Evolutionary conservation across 2,113 vertebrate genomes (phyloP), one percentile per base, ranked within the genome.

Genomic region (Pseudorasbora parva): DNA sequence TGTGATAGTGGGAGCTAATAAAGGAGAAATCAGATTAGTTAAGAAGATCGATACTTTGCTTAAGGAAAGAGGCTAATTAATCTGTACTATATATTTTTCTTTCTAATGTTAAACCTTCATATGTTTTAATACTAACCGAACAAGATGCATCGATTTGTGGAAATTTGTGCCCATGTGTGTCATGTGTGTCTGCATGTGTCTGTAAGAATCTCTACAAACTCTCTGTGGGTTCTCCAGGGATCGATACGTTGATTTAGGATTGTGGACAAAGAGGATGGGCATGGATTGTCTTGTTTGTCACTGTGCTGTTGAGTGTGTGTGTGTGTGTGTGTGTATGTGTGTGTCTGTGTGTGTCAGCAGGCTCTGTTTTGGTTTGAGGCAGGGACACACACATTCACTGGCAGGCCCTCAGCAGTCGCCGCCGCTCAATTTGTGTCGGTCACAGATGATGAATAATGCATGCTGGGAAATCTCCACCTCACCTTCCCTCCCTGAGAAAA

Each of bases 391-490:
- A 78, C 45, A 64, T 59, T 73, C 69, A 83, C 88, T 49, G 79
- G 84, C 75, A 45, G 51, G 76, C 45, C 30, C 30, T 49, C 60
- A 80, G 69, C 45, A 66, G 43, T 80, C 33, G 47, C 77, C 64
- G n/a, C 76, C 57, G 66, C 86, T 87, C 89, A 84, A 88, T 86
- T 87, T 81, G 43, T 85, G 72, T 84, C 59, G 84, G 86, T 83
- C 81, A 56, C 68, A 83, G 60, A 78, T 19, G 17, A 85, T 88
- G 78, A 84, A 84, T 86, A 84, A 90, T 87, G 85, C 82, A 84
- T 77, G 49, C 45, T 77, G 49, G 62, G 64, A 86, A 85, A 85
- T 88, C 64, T 86, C 72, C 68, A 68, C 73, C 74, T 87, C 51
- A 59, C 76, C 77, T 84, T 81, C 47, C 30, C 30, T 69, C 30